Evolutionary conservation across 2,113 vertebrate species (phyloP), one percentile per base, ranked within the genome.

Genomic region (Corythornis cristatus): DNA sequence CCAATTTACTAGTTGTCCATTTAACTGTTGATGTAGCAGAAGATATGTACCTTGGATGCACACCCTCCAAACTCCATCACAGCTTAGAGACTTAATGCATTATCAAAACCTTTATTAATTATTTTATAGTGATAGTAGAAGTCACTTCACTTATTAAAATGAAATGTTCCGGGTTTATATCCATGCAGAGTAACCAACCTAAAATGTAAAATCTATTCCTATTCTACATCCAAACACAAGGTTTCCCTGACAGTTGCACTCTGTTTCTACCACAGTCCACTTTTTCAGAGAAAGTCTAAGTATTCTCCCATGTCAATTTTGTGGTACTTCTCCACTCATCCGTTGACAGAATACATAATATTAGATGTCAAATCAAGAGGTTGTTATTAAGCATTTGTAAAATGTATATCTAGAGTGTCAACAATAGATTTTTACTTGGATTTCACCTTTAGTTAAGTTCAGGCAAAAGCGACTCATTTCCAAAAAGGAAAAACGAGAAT

Each of bases 21-120:
- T 79, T 56, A 74, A 15, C 15, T 50, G 31, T 3, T 37, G 15
- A 12, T 33, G 19, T 7, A 62, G 31, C 7, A 66, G 31, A 4
- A 56, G 8, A 23, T 45, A 28, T 2, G 5, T 14, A 8, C 13
- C 9, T 33, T 21, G 45, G 20, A 16, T 42, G 14, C 3, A n/a
- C 2, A 17, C 3, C 4, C 3, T 54, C 25, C 25, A 33, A 33
- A 62, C 4, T 12, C 4, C 8, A 2, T 48, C 11, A 20, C 14
- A 96, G 61, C 56, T 94, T 75, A 77, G 50, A 88, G 56, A 85
- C 54, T 82, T 71, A 72, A 13, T 57, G 35, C 40, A 74, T 76
- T 86, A 53, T 65, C 78, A 88, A 93, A 73, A 10, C 21, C 25
- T 88, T 89, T 93, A 80, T 93, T 96, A 89, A 37, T 37, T 37